Percentiles rank a stretch among this genome's conserved stretches.
Evolutionary conservation across 2,888 invertebrate genomes (phyloP).

Genomic region (Drosophila cognata): DNA sequence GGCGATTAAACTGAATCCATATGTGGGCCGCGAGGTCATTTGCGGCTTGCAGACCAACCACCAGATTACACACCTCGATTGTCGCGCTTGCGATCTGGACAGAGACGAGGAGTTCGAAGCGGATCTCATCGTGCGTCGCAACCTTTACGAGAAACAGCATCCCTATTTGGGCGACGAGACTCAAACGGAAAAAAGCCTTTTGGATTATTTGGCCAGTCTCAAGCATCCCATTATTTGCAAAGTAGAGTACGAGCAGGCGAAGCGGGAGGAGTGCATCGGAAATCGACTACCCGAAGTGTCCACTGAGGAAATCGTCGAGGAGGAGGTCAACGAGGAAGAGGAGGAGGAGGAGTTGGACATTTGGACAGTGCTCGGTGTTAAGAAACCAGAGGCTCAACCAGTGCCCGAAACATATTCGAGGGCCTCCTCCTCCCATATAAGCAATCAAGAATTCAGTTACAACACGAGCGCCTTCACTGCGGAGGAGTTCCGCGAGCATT

Average conservation of each 20-base stretch:
- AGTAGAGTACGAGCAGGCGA: constrained; percentile 9
- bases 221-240: constrained; percentile 58
- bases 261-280: constrained; percentile 35
- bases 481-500: constrained; percentile 64
- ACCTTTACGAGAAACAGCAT: constrained; percentile 53
- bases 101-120: constrained; percentile 71
- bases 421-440: background rate
- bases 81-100: constrained; percentile 70
- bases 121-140: constrained; percentile 74
- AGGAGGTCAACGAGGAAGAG: constrained; percentile 28
- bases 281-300: constrained; percentile 14
- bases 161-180: constrained; percentile 59
- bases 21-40: constrained; percentile 45
- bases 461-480: constrained; percentile 62
- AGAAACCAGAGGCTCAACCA: accelerated
- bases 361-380: constrained; percentile 45
- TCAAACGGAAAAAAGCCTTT: constrained; percentile 63
- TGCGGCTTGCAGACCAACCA: constrained; percentile 62
- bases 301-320: background rate
- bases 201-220: constrained; percentile 46
- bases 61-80: constrained; percentile 64
- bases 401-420: background rate
- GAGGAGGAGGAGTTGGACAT: constrained; percentile 57
- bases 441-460: constrained; percentile 44
- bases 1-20: constrained; percentile 49